phyloP scores from a whole-genome alignment of 2,113 vertebrate species.

The Catharus bicknelli region DNA sequence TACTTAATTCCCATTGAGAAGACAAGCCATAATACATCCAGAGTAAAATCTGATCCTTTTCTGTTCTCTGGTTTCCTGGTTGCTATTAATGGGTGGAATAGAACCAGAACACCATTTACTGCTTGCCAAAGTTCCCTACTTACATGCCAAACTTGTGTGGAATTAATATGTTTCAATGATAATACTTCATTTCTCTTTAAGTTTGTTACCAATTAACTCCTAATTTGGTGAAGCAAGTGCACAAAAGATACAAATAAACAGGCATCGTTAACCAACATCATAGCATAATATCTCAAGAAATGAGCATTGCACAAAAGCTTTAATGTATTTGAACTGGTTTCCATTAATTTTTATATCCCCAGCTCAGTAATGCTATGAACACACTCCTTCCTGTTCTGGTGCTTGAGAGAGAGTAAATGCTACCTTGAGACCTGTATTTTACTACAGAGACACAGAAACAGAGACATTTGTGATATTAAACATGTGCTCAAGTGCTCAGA shows the following conservation, averaged over 20 bases:
- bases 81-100: not conserved
- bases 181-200: not conserved
- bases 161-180: not conserved
- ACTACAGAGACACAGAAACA: not conserved
- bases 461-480: not conserved
- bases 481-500: not conserved
- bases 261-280: not conserved
- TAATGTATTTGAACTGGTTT: not conserved
- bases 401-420: not conserved
- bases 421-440: constrained; percentile 4
- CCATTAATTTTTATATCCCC: not conserved
- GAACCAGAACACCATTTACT: not conserved
- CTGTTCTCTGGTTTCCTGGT: not conserved
- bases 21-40: not conserved
- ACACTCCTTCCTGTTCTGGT: constrained; percentile 1
- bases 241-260: not conserved
- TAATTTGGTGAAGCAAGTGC: not conserved
- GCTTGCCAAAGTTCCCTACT: not conserved
- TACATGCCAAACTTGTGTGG: not conserved
- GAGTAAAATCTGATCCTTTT: not conserved
- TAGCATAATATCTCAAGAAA: not conserved
- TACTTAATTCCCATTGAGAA: not conserved
- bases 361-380: not conserved
- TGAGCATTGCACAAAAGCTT: not conserved
- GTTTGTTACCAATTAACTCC: not conserved